Evolutionary conservation across 2,113 vertebrate genomes (phyloP), one percentile per base, ranked within the genome.

Genomic region (Rhabdornis inornatus): DNA sequence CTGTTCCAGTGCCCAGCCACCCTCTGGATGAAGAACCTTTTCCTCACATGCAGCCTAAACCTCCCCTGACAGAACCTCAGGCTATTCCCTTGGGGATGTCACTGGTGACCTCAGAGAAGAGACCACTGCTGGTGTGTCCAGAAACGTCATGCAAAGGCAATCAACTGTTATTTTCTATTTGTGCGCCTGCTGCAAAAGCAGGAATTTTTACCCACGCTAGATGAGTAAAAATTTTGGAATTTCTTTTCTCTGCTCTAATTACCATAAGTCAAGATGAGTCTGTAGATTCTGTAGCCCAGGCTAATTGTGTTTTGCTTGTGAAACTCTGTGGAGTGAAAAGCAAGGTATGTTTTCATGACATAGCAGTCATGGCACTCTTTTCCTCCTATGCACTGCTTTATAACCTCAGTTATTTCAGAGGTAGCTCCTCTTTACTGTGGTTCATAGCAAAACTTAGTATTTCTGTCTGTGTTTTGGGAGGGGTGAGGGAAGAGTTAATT

Each of bases 401-500:
- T 66, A 74, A n/a, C 3, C 3, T 75, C 4, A 4, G 33, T 74
- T 74, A 57, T 89, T 90, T 91, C 63, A 60, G 49, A 18, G 0
- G 27, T 28, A 70, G 5, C 33, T 89, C 30, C 35, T 87, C n/a
- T 50, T 86, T 47, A 60, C 44, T 81, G 35, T 23, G 39, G 23
- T 47, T 92, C 55, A 28, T 22, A 83, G 37, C 77, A 89, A 83
- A 94, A 84, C 65, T 87, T n/a, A 87, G 2, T 84, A 84, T 87
- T 95, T 65, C 53, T 63, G 18, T 75, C 31, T 63, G 27, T 76
- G 25, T 94, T 94, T 93, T 65, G 68, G 87, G 86, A 77, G 69
- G 88, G 64, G 64, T 44, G 40, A 75, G 50, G 47, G 56, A 94
- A 96, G 96, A 94, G 92, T 95, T 97, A 95, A 96, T 96, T 96